phyloP scores from a whole-genome alignment of 2,113 vertebrate species.

The Macroglossus sobrinus region DNA sequence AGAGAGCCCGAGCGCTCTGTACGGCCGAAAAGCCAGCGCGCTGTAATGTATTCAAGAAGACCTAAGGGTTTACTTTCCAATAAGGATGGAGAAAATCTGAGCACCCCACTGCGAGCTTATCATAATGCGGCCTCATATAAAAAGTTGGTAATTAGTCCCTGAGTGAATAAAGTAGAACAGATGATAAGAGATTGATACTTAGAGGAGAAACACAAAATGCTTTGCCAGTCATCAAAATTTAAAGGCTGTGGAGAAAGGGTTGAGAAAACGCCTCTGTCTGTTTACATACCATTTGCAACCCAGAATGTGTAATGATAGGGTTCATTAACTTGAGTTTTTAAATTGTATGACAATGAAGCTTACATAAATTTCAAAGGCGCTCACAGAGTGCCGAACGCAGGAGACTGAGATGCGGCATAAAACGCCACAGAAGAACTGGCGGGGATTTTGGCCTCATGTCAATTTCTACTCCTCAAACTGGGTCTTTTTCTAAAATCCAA shows the following conservation, averaged over 20 bases:
- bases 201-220: conserved; percentile 72
- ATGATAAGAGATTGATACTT: conserved; percentile 84
- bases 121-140: conserved; percentile 91
- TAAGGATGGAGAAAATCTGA: conserved; percentile 82
- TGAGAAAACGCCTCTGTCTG: conserved; percentile 19
- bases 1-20: conserved; percentile 64
- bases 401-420: neutral
- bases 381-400: neutral
- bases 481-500: neutral
- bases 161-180: conserved; percentile 94
- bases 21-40: conserved; percentile 68
- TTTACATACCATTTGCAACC: neutral
- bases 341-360: conserved; percentile 69
- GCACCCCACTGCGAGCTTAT: conserved; percentile 82
- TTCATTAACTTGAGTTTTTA: conserved; percentile 70
- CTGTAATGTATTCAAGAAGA: conserved; percentile 93
- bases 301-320: conserved; percentile 48
- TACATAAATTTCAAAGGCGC: conserved; percentile 60
- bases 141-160: conserved; percentile 99
- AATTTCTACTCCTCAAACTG: neutral
- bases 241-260: conserved; percentile 68
- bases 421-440: neutral
- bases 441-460: neutral
- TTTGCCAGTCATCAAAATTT: conserved; percentile 75
- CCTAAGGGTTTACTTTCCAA: conserved; percentile 94